Base-by-base conservation (phyloP, 2,888 invertebrate genomes). In the Craniophora ligustri region DNA sequence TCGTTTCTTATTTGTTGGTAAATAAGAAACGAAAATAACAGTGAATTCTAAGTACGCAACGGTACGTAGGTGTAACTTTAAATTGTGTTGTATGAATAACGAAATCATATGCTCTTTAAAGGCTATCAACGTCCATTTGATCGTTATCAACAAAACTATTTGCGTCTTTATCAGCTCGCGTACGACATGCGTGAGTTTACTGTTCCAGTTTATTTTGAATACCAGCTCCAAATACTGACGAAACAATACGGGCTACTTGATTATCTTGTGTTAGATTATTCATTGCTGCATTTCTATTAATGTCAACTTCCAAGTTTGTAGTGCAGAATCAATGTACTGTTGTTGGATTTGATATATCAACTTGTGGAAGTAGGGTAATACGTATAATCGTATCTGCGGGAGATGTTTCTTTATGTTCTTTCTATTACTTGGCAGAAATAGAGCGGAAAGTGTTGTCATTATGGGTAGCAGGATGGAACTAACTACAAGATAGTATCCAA, bases 111-210 rank as follows among this genome's bases (percentile, higher is more conserved):
- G n/a, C 19, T 56, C 50, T 51, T 56, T 54, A 53, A 60, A 45
- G 45, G 57, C 57, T 56, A 57, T 58, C 63, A 59, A 40, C 44
- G 65, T 60, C 34, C 41, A 62, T 62, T 65, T 58, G 50, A 66
- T 71, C 13, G 31, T 57, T 72, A 71, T 72, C 68, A 46, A 39
- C 41, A 44, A 54, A 67, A 48, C 38, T 34, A 51, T 44, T 13
- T 34, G 38, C 35, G 30, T 38, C 31, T 35, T 72, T 72, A 71
- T 72, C 68, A 56, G 57, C 23, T 14, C 23, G 11, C 13, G 40
- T 35, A 47, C 34, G 46, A 26, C 30, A 45, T 54, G 40, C 45
- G 51, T 34, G 41, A 53, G 41, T 36, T 38, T 45, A 40, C 38
- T 56, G 60, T 21, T 57, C 57, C 56, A 69, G 50, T 72, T 72